phyloP scores from a whole-genome alignment of 2,888 invertebrate genomes.

The Encarsia formosa region DNA sequence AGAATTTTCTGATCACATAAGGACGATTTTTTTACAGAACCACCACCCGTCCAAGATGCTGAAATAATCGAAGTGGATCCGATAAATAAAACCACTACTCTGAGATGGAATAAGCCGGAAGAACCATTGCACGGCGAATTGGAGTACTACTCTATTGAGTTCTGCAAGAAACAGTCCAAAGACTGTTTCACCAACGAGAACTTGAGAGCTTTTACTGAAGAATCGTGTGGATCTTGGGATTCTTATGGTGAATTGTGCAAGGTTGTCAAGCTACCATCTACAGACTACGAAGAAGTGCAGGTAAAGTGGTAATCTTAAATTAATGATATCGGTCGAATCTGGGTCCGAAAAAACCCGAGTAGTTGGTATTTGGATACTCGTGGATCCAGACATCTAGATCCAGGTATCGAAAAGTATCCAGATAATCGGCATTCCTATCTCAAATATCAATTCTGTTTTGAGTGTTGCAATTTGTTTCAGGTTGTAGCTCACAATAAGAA shows the following conservation, averaged over 20 bases:
- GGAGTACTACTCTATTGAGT: conserved; percentile 23
- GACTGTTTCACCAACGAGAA: not conserved
- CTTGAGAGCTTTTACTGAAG: not conserved
- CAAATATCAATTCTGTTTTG: not conserved
- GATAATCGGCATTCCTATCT: too few species aligned
- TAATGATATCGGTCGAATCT: not conserved
- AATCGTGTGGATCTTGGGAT: conserved; percentile 3
- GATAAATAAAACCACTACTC: not conserved
- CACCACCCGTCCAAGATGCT: conserved; percentile 29
- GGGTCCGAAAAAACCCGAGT: not conserved
- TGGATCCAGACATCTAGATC: too few species aligned
- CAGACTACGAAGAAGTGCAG: conserved; percentile 3
- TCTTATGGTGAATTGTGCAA: conserved; percentile 1
- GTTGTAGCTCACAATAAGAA: conserved; percentile 30
- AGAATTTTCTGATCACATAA: too few species aligned
- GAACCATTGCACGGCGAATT: conserved; percentile 34
- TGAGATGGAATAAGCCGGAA: conserved; percentile 34
- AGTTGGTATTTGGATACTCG: not conserved
- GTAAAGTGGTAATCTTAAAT: not conserved
- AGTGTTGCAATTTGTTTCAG: conserved; percentile 21
- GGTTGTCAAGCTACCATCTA: not conserved
- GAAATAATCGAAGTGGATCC: conserved; percentile 32
- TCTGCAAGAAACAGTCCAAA: not conserved
- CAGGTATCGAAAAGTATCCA: too few species aligned
- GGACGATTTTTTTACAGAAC: conserved; percentile 24